Evolutionary conservation across 2,797 vertebrate genomes (phyloP), one percentile per base, ranked within the genome.

Genomic region (Esox lucius): DNA sequence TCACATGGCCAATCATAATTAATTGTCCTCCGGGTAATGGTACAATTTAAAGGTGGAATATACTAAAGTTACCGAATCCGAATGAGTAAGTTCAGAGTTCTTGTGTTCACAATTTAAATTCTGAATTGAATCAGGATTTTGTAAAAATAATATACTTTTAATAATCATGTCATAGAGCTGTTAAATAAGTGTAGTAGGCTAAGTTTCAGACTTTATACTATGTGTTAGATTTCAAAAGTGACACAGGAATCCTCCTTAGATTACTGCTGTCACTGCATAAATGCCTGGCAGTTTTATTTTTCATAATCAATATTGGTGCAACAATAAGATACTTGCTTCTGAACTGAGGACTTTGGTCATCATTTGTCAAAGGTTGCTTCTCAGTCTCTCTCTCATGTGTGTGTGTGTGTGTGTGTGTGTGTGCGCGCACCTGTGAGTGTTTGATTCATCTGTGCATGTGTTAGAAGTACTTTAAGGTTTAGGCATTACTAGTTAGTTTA

Each of bases 1-100:
- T 49, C 26, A 51, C 68, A 19, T 28, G 35, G 67, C 67, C 67
- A 33, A 53, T 70, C n/a, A 70, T 17, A 31, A 69, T 69, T 69
- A 12, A 22, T 7, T 33, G 2, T 19, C 31, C 26, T 33, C n/a
- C 5, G 13, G 39, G 19, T 8, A 17, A 16, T 49, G 4, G 4
- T 70, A 11, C 4, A 39, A 17, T 70, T 48, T 28, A n/a, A 5
- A 13, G 11, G 35, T 16, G 68, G 24, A 13, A 56, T 70, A 28
- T 2, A 59, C 56, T 11, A 11, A 59, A 59, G 4, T 59, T 22
- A 59, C n/a, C 56, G 9, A 24, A 59, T 9, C 56, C 7, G 35
- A 39, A 39, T 39, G 8, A n/a, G 13, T n/a, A 4, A n/a, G 7
- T 53, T 53, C 51, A 53, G 6, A 8, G 17, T 51, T 51, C 17